Evolutionary conservation across 2,797 vertebrate species (phyloP).

Genomic region (Poecilia picta): DNA sequence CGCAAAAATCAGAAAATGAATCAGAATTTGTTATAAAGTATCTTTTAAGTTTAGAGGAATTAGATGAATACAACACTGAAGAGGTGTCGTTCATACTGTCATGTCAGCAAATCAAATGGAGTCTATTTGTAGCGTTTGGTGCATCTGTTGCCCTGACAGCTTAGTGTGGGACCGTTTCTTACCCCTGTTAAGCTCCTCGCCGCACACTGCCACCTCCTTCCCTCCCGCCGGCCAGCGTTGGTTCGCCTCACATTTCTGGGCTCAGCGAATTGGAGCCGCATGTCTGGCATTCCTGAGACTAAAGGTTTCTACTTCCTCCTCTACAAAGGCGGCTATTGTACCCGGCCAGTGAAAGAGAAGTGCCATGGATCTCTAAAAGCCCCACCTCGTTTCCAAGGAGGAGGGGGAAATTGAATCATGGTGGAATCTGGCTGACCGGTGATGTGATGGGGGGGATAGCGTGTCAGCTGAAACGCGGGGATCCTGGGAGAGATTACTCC

Average conservation of each 20-base stretch:
- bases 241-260: conserved; percentile 74
- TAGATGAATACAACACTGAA: conserved; percentile 5
- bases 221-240: conserved; percentile 64
- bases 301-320: conserved; percentile 74
- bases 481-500: conserved; percentile 26
- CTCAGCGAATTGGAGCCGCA: conserved; percentile 75
- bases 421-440: conserved; percentile 45
- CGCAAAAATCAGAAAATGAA: background rate
- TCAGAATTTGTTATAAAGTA: conserved; percentile 14
- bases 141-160: conserved; percentile 25
- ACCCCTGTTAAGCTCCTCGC: conserved; percentile 25
- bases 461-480: conserved; percentile 17
- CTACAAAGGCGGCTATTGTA: conserved; percentile 80
- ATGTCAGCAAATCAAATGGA: conserved; percentile 8
- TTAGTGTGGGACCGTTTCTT: conserved; percentile 26
- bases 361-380: conserved; percentile 52
- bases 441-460: conserved; percentile 13
- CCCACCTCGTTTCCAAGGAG: conserved; percentile 58
- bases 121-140: conserved; percentile 13
- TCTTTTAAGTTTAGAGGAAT: background rate
- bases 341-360: conserved; percentile 51
- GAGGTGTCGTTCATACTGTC: too few species aligned
- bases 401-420: conserved; percentile 60
- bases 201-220: conserved; percentile 9
- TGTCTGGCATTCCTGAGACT: conserved; percentile 80